Evolutionary conservation across 2,113 vertebrate species (phyloP).

Genomic region (Oxyruncus cristatus): DNA sequence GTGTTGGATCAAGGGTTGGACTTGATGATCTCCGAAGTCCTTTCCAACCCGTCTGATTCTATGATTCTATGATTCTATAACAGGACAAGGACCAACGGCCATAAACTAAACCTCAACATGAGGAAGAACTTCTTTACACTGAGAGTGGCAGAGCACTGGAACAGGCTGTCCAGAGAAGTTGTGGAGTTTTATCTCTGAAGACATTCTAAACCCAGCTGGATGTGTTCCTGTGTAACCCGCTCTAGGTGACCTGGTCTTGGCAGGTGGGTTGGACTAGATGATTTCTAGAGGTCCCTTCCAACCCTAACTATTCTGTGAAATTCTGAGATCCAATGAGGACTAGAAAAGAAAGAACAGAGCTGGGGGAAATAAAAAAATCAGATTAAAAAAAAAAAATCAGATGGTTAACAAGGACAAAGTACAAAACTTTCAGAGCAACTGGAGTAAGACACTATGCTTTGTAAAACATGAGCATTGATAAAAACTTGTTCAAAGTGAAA

Average conservation of each 20-base stretch:
- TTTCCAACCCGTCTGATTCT: no score
- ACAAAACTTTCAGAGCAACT: not conserved
- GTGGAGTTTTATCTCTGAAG: accelerated
- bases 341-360: not conserved
- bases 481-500: not conserved
- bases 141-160: not conserved
- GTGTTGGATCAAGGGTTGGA: no score
- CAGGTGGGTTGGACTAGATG: not conserved
- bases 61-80: no score
- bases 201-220: not conserved
- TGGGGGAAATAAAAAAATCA: not conserved
- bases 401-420: not conserved
- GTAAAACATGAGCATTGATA: not conserved
- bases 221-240: not conserved
- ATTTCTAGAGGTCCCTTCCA: not conserved
- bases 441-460: not conserved
- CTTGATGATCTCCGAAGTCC: no score
- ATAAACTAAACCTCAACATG: not conserved
- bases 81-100: accelerated
- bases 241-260: not conserved
- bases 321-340: not conserved
- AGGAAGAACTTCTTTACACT: not conserved
- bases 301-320: not conserved
- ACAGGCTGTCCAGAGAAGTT: not conserved
- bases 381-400: not conserved